Evolutionary conservation across 1,140 invertebrate species (phyloP), one percentile per base, ranked within the genome.

Genomic region (Magallana ariakensis): DNA sequence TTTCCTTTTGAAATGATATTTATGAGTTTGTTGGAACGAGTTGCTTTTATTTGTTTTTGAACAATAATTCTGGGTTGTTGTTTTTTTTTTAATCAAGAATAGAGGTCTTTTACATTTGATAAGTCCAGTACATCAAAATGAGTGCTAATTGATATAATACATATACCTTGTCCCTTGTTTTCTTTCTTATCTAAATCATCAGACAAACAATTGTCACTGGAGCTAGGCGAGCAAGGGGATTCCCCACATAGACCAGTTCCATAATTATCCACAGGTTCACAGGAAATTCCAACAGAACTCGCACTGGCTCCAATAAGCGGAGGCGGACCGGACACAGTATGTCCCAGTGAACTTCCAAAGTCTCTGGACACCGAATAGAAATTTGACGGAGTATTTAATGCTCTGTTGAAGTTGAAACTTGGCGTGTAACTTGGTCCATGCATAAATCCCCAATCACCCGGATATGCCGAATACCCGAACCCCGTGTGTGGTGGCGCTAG

Each of bases 101-200:
- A 11, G 54, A 15, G 8, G 2, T 83, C 7, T 15, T 83, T 55
- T 55, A 16, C 15, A 80, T 13, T 11, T 11, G 46, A 46, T 46
- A 46, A 46, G 33, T 46, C 33, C 33, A 4, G 33, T 46, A 46
- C 2, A 5, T 46, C 33, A 46, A 46, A 46, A 46, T 46, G 33
- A 46, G 33, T 46, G 33, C 5, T 2, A 46, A 46, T 46, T 46
- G 5, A 46, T 46, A 46, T n/a, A n/a, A n/a, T 46, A 46, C 33
- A 46, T 88, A 66, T 88, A 90, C 89, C 90, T 91, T 89, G 88
- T 19, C 89, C 89, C 88, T 92, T 92, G 86, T 91, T 92, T 85
- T 92, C 91, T 56, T 92, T 92, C 87, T 90, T 91, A 86, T 92
- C 91, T 19, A 92, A 75, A n/a, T 92, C 91, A n/a, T 91, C 90